These are phyloP conservation scores for Peromyscus leucopus DNA, from an alignment of 2,113 vertebrate genomes.

Conservation along the genomic window DNA sequence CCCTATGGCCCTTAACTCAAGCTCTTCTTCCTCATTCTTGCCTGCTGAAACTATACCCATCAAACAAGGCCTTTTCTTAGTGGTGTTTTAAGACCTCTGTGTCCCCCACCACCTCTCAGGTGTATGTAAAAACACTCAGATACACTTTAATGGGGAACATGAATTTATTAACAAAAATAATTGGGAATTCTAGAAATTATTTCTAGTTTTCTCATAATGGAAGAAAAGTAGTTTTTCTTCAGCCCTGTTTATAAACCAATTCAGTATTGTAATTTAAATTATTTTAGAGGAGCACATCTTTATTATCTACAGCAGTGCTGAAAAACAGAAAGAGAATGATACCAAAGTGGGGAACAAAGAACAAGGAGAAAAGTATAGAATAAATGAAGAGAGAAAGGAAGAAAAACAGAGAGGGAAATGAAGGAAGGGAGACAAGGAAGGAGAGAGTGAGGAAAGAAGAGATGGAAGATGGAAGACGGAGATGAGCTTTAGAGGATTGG, in stretches of 20 bases:
- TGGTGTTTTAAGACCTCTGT: not conserved
- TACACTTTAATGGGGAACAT: not conserved
- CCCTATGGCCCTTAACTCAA: not conserved
- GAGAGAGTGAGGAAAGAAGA: fast-evolving
- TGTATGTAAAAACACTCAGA: not conserved
- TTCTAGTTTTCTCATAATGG: not conserved
- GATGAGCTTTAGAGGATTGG: too few relatives aligned
- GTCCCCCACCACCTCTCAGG: not conserved
- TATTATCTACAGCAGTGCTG: not conserved
- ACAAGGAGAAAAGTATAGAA: not conserved
- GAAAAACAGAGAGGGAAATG: fast-evolving
- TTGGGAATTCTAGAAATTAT: not conserved
- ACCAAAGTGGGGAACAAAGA: not conserved
- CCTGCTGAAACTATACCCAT: not conserved
- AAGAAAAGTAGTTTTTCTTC: not conserved
- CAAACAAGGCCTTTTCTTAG: not conserved
- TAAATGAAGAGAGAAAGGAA: too few relatives aligned
- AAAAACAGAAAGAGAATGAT: not conserved
- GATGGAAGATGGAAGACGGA: not conserved
- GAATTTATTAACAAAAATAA: not conserved
- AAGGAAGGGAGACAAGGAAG: too few relatives aligned
- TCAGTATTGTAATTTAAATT: not conserved
- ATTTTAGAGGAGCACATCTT: not conserved
- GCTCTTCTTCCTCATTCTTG: not conserved
- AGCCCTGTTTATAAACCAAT: too few relatives aligned